Percentiles rank a stretch among this genome's conserved stretches.
Evolutionary conservation across 2,888 invertebrate species (phyloP).

Genomic region (Toxonevra muliebris): DNA sequence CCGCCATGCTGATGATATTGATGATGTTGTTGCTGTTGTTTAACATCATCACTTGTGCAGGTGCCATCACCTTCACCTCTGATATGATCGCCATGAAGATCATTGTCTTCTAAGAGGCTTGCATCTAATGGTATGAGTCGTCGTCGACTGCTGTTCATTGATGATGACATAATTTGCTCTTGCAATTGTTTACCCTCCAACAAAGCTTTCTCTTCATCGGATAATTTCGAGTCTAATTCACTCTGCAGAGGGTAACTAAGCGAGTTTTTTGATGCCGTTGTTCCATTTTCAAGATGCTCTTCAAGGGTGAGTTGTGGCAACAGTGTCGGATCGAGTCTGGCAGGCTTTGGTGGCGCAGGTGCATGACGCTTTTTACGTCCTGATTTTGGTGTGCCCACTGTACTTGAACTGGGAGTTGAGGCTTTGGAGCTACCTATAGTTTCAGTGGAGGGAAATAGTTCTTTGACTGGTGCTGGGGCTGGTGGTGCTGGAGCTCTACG

Average conservation of each 20-base stretch:
- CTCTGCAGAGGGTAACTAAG: slow-evolving; percentile 56
- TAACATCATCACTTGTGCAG: slow-evolving; percentile 43
- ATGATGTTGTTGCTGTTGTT: slow-evolving; percentile 38
- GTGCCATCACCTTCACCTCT: slow-evolving; percentile 7
- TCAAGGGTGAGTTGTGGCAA: slow-evolving; percentile 25
- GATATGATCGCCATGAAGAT: slow-evolving; percentile 26
- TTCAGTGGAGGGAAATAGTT: slow-evolving; percentile 45
- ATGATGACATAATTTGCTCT: slow-evolving; percentile 25
- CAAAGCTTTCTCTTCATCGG: slow-evolving; percentile 58
- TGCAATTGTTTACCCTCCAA: slow-evolving; percentile 51
- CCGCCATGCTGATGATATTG: slow-evolving; percentile 10
- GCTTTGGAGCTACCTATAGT: slow-evolving; percentile 45
- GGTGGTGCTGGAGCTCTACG: slow-evolving; percentile 58
- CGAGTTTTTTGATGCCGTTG: slow-evolving; percentile 51
- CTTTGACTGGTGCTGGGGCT: slow-evolving; percentile 46
- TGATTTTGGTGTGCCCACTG: slow-evolving; percentile 62
- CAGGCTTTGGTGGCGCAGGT: slow-evolving; percentile 65
- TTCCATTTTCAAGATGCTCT: slow-evolving; percentile 24
- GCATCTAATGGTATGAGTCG: slow-evolving; percentile 53
- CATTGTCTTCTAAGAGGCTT: slow-evolving; percentile 45
- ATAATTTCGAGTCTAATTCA: slow-evolving; percentile 54
- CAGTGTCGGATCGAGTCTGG: slow-evolving; percentile 39
- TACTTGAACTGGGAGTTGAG: slow-evolving; percentile 53
- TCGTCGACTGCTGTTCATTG: slow-evolving; percentile 35
- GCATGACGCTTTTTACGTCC: slow-evolving; percentile 73